Conservation (phyloP, 2,113 vertebrate genomes). For the Rhineura floridana region DNA sequence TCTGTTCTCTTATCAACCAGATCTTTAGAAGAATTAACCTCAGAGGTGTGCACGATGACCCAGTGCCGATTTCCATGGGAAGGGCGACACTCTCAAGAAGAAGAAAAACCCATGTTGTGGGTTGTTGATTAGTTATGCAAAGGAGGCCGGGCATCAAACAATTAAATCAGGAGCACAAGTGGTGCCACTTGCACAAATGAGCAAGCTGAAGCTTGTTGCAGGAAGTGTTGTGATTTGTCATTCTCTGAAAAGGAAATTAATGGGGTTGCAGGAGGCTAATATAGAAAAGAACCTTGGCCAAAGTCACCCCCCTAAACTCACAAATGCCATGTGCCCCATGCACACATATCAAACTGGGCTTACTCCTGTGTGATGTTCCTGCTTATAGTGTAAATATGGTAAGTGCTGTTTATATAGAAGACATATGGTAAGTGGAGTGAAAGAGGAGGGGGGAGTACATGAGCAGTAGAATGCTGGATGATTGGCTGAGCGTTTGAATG, state of each 20-base stretch:
- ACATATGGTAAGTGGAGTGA: no score
- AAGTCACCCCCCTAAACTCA: neutral
- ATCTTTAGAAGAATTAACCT: neutral
- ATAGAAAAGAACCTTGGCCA: slow-evolving; percentile 20
- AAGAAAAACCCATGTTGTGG: neutral
- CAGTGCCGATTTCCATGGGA: neutral
- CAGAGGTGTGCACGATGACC: neutral
- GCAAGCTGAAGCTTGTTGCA: neutral
- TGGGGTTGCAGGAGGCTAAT: slow-evolving; percentile 12
- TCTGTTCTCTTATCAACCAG: neutral
- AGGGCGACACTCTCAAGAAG: neutral
- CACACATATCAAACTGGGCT: neutral
- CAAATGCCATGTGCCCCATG: slow-evolving; percentile 13
- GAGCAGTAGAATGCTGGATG: no score
- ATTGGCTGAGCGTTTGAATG: no score
- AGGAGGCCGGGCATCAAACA: slow-evolving; percentile 18
- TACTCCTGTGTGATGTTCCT: no score
- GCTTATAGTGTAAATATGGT: no score
- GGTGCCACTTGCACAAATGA: slow-evolving; percentile 26
- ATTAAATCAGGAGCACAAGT: slow-evolving; percentile 5
- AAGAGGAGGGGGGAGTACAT: no score
- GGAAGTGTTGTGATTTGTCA: slow-evolving; percentile 25
- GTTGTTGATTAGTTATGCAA: neutral
- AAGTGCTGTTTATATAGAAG: no score
- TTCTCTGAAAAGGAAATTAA: slow-evolving; percentile 17